Conservation (phyloP, 2,797 vertebrate species). For the Lutjanus campechanus region DNA sequence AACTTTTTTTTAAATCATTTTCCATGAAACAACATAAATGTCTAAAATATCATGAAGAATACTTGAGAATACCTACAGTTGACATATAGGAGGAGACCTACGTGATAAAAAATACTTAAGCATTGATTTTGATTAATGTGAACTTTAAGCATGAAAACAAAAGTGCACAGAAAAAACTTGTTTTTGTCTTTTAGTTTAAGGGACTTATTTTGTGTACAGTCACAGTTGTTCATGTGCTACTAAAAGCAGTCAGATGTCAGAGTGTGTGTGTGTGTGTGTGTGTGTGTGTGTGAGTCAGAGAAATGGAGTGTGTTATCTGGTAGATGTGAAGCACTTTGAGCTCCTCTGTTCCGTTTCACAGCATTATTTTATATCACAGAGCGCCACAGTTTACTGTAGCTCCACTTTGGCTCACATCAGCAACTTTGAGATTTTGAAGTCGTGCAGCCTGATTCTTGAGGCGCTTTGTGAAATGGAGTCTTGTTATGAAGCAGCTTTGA, state of each 20-base stretch:
- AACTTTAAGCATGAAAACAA: too few relatives aligned
- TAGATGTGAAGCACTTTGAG: conserved; percentile 15
- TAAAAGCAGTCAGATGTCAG: not conserved
- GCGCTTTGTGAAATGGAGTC: conserved; percentile 31
- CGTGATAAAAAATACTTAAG: too few relatives aligned
- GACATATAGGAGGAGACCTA: too few relatives aligned
- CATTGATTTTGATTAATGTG: too few relatives aligned
- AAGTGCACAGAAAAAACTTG: too few relatives aligned
- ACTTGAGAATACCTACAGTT: too few relatives aligned
- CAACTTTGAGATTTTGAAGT: conserved; percentile 13
- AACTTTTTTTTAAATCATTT: too few relatives aligned
- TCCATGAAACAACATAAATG: too few relatives aligned
- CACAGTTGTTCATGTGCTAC: not conserved
- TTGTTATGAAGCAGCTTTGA: conserved; percentile 10
- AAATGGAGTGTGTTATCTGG: not conserved
- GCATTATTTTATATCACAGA: conserved; percentile 6
- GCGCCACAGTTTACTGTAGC: not conserved
- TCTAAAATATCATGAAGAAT: too few relatives aligned
- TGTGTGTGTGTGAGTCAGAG: not conserved
- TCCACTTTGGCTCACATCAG: conserved; percentile 23
- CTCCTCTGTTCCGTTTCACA: conserved; percentile 8
- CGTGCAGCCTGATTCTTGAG: not conserved
- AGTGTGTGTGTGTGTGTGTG: not conserved
- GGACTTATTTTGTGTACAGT: not conserved
- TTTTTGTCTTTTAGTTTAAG: not conserved